Evolutionary conservation across 2,888 invertebrate genomes (phyloP).

Genomic region (Sphaerophoria rueppellii): DNA sequence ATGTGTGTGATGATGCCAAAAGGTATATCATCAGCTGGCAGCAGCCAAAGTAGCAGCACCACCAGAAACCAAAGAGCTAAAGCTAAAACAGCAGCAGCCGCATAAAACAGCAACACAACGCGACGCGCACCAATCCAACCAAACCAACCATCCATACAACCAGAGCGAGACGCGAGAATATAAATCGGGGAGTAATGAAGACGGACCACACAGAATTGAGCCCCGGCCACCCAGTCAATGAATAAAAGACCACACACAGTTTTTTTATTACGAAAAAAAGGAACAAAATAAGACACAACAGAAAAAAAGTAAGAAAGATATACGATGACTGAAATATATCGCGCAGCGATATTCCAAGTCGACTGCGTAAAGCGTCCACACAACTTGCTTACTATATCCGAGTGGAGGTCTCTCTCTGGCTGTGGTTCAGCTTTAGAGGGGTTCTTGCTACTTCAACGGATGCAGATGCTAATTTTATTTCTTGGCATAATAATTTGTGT

Average conservation of each 20-base stretch:
- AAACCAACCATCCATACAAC: conserved; percentile 64
- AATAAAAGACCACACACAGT: conserved; percentile 76
- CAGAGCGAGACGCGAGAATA: conserved; percentile 70
- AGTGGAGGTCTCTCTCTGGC: conserved; percentile 41
- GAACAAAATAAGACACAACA: conserved; percentile 45
- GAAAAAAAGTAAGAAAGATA: conserved; percentile 55
- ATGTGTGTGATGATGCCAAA: conserved; percentile 70
- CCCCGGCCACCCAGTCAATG: conserved; percentile 75
- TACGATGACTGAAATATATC: conserved; percentile 74
- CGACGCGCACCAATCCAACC: conserved; percentile 47
- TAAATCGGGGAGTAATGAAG: conserved; percentile 75
- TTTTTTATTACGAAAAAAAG: conserved; percentile 73
- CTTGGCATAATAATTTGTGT: conserved; percentile 42
- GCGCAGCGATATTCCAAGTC: conserved; percentile 68
- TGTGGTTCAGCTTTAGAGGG: not conserved
- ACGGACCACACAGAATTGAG: conserved; percentile 76
- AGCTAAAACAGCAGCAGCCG: conserved; percentile 38
- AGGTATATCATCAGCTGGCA: conserved; percentile 71
- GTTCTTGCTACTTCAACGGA: conserved; percentile 57
- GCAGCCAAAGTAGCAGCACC: conserved; percentile 49
- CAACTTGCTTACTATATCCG: conserved; percentile 32
- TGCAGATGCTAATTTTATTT: conserved; percentile 69
- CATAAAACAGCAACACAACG: conserved; percentile 44
- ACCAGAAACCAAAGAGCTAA: conserved; percentile 19
- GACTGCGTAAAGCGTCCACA: conserved; percentile 58